Percentiles rank a stretch among this genome's conserved stretches.
Evolutionary conservation across 2,113 vertebrate genomes (phyloP).

Genomic region (Anthoscopus minutus): DNA sequence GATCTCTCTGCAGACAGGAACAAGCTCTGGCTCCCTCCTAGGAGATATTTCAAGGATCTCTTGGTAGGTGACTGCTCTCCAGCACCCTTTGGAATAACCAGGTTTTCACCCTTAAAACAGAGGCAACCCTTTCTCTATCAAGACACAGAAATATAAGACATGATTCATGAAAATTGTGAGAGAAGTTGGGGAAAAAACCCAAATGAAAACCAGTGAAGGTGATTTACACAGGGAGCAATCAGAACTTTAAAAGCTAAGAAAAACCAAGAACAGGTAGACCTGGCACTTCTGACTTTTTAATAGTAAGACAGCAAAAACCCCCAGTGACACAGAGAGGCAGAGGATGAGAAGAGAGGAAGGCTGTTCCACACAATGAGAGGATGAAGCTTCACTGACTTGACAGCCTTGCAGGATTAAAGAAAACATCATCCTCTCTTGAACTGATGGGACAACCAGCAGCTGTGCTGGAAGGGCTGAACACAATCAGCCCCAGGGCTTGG

Average conservation of each 20-base stretch:
- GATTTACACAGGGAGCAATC: neutral
- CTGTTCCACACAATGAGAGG: neutral
- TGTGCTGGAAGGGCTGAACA: neutral
- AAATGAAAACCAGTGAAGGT: neutral
- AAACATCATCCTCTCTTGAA: neutral
- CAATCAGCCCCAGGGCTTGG: neutral
- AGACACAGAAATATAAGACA: neutral
- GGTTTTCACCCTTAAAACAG: neutral
- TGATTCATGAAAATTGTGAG: neutral
- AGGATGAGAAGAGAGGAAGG: neutral
- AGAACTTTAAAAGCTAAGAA: neutral
- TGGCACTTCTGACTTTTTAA: neutral
- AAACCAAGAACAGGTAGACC: neutral
- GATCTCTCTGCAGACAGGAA: neutral
- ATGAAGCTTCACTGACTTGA: neutral
- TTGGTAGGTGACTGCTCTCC: neutral
- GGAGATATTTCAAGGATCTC: neutral
- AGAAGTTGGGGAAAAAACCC: neutral
- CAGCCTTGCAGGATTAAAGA: neutral
- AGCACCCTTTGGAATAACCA: neutral
- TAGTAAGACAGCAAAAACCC: neutral
- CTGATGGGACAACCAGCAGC: neutral
- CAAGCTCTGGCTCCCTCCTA: rapidly evolving
- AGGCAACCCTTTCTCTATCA: neutral
- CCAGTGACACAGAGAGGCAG: neutral